Conservation (phyloP, 1,140 invertebrate genomes). For the Formica exsecta region DNA sequence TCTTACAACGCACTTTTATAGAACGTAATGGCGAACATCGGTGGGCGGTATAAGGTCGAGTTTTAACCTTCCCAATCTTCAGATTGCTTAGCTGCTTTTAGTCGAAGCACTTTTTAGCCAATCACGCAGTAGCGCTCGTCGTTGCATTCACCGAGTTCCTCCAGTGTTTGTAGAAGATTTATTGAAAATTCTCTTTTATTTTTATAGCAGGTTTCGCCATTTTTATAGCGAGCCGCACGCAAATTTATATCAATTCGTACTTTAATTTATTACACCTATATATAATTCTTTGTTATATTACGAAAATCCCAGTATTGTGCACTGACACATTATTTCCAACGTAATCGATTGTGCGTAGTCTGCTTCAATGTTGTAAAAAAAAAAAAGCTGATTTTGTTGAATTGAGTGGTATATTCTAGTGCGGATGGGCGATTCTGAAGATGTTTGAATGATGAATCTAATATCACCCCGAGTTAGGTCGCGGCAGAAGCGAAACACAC, state of each 20-base stretch:
- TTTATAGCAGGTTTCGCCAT: background rate
- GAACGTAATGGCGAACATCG: conserved; percentile 51
- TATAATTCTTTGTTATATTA: background rate
- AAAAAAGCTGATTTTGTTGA: conserved; percentile 42
- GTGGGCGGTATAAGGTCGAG: conserved; percentile 52
- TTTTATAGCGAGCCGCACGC: background rate
- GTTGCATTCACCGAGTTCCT: conserved; percentile 38
- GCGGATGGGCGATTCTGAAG: conserved; percentile 62
- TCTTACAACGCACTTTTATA: conserved; percentile 63
- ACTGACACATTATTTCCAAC: background rate
- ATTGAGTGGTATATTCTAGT: conserved; percentile 18
- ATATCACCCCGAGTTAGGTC: conserved; percentile 66
- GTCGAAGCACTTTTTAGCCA: conserved; percentile 57
- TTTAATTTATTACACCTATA: background rate
- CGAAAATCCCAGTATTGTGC: background rate
- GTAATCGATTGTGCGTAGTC: background rate
- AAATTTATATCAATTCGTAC: background rate
- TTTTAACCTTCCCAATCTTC: conserved; percentile 64
- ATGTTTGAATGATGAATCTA: conserved; percentile 78
- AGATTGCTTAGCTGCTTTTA: conserved; percentile 63
- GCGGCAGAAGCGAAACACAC: conserved; percentile 73
- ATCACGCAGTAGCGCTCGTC: conserved; percentile 44
- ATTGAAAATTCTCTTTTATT: conserved; percentile 56
- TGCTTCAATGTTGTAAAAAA: background rate
- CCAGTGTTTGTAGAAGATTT: conserved; percentile 45